These are phyloP conservation scores for Hydropotes inermis DNA, from an alignment of 2,113 vertebrate genomes.

Conservation along the genomic window DNA sequence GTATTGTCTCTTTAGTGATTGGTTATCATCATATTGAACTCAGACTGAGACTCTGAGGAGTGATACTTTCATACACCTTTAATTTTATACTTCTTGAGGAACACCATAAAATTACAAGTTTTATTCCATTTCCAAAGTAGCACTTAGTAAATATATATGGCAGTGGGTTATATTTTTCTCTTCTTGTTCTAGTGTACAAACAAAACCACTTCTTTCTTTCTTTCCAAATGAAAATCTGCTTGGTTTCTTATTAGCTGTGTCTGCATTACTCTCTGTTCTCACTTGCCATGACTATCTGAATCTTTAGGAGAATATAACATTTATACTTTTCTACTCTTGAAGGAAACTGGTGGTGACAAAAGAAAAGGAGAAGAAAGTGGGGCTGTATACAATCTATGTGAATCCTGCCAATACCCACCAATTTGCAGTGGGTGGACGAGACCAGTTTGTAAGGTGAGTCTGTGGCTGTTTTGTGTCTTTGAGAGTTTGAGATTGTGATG, in stretches of 20 bases:
- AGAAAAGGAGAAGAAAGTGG: conserved; percentile 96
- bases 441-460: conserved; percentile 93
- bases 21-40: background rate
- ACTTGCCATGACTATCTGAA: conserved; percentile 36
- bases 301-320: conserved; percentile 27
- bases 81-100: background rate
- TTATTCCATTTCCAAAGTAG: background rate
- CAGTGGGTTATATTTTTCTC: background rate
- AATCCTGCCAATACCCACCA: conserved; percentile 95
- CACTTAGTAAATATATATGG: background rate
- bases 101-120: background rate
- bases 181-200: background rate
- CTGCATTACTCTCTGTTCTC: background rate
- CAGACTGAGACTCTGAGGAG: background rate
- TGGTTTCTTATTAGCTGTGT: background rate
- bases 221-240: conserved; percentile 54
- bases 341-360: conserved; percentile 97
- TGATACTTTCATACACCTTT: background rate
- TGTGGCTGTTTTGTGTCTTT: background rate
- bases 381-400: conserved; percentile 95
- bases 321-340: conserved; percentile 18
- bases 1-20: background rate
- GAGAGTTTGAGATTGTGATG: background rate
- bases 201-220: background rate
- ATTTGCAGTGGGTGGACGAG: conserved; percentile 95